Base-by-base conservation (phyloP, 2,888 invertebrate genomes). In the Xestobium rufovillosum region DNA sequence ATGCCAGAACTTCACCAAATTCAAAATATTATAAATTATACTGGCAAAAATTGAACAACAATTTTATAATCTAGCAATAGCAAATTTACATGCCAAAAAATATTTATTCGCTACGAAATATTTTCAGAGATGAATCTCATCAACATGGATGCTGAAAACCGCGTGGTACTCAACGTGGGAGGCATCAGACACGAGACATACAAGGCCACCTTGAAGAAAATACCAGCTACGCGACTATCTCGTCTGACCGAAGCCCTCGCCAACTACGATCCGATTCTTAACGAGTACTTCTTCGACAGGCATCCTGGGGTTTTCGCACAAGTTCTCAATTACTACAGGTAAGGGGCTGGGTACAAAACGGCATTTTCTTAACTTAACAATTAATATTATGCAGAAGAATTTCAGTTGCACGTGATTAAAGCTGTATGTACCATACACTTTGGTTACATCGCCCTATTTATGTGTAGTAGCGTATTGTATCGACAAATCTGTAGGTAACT, bases 261-360 rank as follows among this genome's bases (percentile, higher is more conserved):
- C 63, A 98, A 97, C 73, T 98, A 98, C 72, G 98, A 98, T 72
- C 95, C 96, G 32, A 89, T 97, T 59, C 80, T 97, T 58, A 97
- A 98, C 70, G 98, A 98, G 72, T 98, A 96, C 75, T 98, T 98
- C 78, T 98, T 98, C 72, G 97, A 95, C 70, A 72, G 94, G 52
- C 95, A 96, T 71, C 95, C 95, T 17, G 95, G 94, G 35, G 95
- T 85, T 32, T 96, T 96, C 69, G 94, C 92, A 39, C 95, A 96
- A 72, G 88, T 91, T 57, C 79, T 91, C 59, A 97, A 97, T 69
- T 97, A 97, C 68, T 97, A 97, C 73, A 83, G 89, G 77, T 82
- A 57, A 62, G 51, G 43, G 4, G n/a, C 11, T 3, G 10, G 8
- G 10, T 14, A 16, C 25, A n/a, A n/a, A n/a, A n/a, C n/a, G n/a